phyloP scores from a whole-genome alignment of 2,797 vertebrate species.

The Pipistrellus pygmaeus region DNA sequence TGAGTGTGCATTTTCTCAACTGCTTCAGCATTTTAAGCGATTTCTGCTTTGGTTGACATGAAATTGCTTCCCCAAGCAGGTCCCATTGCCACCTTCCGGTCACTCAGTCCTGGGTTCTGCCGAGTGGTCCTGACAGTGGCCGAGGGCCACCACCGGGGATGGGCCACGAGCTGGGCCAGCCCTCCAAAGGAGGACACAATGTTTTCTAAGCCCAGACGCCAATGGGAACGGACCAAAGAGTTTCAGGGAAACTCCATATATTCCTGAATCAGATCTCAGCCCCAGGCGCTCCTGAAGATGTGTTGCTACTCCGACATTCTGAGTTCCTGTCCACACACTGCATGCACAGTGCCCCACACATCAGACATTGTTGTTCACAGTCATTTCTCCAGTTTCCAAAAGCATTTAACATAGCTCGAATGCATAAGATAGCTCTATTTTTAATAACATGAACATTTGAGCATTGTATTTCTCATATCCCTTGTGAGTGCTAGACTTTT shows the following conservation, averaged over 20 bases:
- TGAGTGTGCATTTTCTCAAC: slow-evolving; percentile 74
- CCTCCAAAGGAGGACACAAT: slow-evolving; percentile 81
- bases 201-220: slow-evolving; percentile 84
- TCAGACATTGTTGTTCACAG: slow-evolving; percentile 83
- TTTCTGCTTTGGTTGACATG: slow-evolving; percentile 85
- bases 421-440: slow-evolving; percentile 84
- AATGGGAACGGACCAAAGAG: slow-evolving; percentile 95
- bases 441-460: slow-evolving; percentile 90
- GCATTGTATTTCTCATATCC: slow-evolving; percentile 90
- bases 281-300: slow-evolving; percentile 81
- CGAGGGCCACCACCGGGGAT: slow-evolving; percentile 80
- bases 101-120: slow-evolving; percentile 68
- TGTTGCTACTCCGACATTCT: slow-evolving; percentile 82
- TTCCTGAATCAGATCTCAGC: slow-evolving; percentile 87
- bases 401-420: slow-evolving; percentile 82
- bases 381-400: slow-evolving; percentile 82
- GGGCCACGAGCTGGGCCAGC: slow-evolving; percentile 74
- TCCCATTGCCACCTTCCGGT: slow-evolving; percentile 77
- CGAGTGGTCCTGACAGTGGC: slow-evolving; percentile 85
- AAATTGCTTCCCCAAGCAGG: slow-evolving; percentile 81
- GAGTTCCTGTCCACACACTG: slow-evolving; percentile 82
- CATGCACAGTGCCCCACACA: slow-evolving; percentile 86
- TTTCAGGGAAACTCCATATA: slow-evolving; percentile 89
- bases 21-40: slow-evolving; percentile 80
- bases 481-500: slow-evolving; percentile 88